Conservation (phyloP, 2,113 vertebrate species). For the Rostratula benghalensis region DNA sequence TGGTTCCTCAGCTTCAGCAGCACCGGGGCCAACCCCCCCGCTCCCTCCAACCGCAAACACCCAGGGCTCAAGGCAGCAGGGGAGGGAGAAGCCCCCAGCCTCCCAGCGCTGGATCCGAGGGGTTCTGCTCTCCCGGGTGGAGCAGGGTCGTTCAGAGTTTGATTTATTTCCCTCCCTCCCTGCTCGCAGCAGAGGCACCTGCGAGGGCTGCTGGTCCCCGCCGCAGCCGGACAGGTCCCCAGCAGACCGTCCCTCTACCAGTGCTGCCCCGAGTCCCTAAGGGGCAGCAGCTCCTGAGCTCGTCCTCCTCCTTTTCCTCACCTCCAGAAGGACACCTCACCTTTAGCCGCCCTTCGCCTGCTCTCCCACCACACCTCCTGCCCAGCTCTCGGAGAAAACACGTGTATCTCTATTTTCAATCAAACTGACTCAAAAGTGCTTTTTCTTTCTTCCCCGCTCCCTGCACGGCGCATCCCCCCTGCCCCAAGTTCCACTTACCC, state of each 20-base stretch:
- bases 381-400: neutral
- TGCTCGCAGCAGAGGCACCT: neutral
- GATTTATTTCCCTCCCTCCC: neutral
- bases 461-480: neutral
- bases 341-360: neutral
- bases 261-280: neutral
- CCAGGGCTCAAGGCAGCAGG: neutral
- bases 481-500: neutral
- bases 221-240: neutral
- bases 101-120: neutral
- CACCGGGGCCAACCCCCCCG: neutral
- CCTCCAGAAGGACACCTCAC: accelerated
- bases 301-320: neutral
- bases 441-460: neutral
- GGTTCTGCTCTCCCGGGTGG: neutral
- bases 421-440: neutral
- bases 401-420: neutral
- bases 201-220: neutral
- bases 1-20: neutral
- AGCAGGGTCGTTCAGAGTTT: neutral
- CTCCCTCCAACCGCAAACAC: neutral
- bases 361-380: neutral
- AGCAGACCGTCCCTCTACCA: neutral
- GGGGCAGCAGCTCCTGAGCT: neutral
- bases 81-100: neutral